These are phyloP conservation scores for Fringilla coelebs DNA, from an alignment of 2,797 vertebrate genomes.

Conservation along the genomic window DNA sequence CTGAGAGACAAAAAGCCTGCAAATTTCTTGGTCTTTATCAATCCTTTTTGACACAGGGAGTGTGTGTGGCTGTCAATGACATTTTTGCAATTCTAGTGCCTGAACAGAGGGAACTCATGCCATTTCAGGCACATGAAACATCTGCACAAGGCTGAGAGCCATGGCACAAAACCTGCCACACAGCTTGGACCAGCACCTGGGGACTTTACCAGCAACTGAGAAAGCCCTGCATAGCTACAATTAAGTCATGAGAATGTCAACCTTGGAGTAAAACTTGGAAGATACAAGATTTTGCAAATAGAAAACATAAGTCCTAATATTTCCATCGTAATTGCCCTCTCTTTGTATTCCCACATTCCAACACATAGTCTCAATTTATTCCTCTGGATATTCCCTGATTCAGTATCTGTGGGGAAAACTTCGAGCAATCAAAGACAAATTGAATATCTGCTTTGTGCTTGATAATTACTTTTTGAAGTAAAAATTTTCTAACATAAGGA, in stretches of 20 bases:
- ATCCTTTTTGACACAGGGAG: not conserved
- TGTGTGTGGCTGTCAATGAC: not conserved
- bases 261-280: not conserved
- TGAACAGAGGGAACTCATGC: not conserved
- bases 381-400: not conserved
- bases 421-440: not conserved
- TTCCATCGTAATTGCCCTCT: not conserved
- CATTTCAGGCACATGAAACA: not conserved
- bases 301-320: not conserved
- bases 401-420: not conserved
- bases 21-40: not conserved
- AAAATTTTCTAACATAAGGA: not conserved
- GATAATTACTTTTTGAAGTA: not conserved
- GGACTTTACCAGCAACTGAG: not conserved
- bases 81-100: not conserved
- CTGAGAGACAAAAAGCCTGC: not conserved
- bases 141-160: not conserved
- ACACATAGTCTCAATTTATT: not conserved
- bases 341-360: not conserved
- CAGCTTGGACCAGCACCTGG: not conserved
- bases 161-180: not conserved
- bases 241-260: fast-evolving
- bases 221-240: not conserved
- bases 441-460: not conserved
- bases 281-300: not conserved